These are phyloP conservation scores for Lepus townsendii DNA, from an alignment of 2,797 vertebrate genomes.

Conservation along the genomic window DNA sequence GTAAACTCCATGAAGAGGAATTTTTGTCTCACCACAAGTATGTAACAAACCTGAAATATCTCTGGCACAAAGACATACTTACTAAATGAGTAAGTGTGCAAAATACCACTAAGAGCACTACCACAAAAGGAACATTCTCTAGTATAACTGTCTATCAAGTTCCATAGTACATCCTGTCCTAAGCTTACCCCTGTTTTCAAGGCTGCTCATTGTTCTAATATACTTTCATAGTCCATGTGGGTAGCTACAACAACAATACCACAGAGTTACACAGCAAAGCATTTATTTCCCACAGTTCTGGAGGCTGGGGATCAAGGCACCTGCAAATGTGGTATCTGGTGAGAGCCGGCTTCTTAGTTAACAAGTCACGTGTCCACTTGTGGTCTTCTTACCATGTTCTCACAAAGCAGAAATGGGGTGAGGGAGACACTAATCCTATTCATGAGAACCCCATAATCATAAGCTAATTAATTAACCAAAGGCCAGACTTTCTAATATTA, in stretches of 20 bases:
- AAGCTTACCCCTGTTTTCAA: not conserved
- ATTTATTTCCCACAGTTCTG: not conserved
- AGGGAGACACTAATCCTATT: not conserved
- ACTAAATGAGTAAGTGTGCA: not conserved
- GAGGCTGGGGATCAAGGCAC: not conserved
- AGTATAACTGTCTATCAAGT: not conserved
- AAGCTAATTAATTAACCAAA: not conserved
- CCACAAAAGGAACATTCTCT: not conserved
- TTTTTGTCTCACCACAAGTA: not conserved
- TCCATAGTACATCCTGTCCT: not conserved
- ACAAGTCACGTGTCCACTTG: too few relatives aligned
- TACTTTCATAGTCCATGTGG: not conserved
- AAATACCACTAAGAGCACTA: not conserved
- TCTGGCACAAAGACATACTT: conserved; percentile 1
- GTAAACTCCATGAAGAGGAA: not conserved
- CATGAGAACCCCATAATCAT: not conserved
- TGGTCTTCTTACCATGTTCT: not conserved
- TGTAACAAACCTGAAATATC: not conserved
- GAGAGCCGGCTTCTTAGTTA: too few relatives aligned
- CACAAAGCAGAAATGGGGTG: not conserved
- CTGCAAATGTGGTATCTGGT: not conserved
- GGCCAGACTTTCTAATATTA: not conserved
- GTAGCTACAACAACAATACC: not conserved
- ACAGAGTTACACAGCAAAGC: not conserved
- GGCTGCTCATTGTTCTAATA: not conserved